A percentile compares a stretch with the other conserved stretches of the same genome.
Evolutionary conservation across 2,888 invertebrate genomes (phyloP).

Genomic region (Trachelus troglodyta): DNA sequence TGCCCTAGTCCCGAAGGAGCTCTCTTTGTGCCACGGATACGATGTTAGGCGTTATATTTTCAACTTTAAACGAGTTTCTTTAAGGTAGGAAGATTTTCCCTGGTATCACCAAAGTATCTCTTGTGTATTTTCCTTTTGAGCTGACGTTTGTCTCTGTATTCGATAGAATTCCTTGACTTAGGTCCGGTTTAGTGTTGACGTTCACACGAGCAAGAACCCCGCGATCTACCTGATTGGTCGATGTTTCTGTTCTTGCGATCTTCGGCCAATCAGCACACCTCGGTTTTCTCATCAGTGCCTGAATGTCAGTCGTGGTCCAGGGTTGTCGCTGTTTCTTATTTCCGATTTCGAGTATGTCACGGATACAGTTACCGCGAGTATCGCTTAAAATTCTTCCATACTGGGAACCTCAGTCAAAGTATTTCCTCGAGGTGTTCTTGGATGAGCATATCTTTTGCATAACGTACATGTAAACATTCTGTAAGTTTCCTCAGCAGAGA

Average conservation of each 20-base stretch:
- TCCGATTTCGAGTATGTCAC: not conserved
- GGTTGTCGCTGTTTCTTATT: not conserved
- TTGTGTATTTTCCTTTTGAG: not conserved
- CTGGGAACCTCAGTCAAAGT: not conserved
- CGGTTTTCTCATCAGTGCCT: conserved; percentile 25
- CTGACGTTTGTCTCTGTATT: not conserved
- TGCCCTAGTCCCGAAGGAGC: conserved; percentile 27
- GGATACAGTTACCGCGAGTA: not conserved
- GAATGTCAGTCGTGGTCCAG: conserved; percentile 4
- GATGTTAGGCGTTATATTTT: conserved; percentile 30
- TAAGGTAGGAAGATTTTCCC: not conserved
- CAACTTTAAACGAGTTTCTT: not conserved
- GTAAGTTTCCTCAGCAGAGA: not conserved
- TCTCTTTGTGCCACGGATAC: conserved; percentile 26
- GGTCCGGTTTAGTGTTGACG: conserved; percentile 43
- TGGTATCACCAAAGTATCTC: not conserved
- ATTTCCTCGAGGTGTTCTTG: not conserved
- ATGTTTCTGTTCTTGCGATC: conserved; percentile 33
- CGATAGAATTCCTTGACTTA: conserved; percentile 34
- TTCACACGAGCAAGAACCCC: conserved; percentile 31
- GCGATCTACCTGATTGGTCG: conserved; percentile 29
- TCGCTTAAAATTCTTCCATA: not conserved
- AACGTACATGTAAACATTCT: not conserved
- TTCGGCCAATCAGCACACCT: conserved; percentile 33
- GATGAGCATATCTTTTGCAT: not conserved